Evolutionary conservation across 2,113 vertebrate genomes (phyloP).

Genomic region (Shinisaurus crocodilurus): DNA sequence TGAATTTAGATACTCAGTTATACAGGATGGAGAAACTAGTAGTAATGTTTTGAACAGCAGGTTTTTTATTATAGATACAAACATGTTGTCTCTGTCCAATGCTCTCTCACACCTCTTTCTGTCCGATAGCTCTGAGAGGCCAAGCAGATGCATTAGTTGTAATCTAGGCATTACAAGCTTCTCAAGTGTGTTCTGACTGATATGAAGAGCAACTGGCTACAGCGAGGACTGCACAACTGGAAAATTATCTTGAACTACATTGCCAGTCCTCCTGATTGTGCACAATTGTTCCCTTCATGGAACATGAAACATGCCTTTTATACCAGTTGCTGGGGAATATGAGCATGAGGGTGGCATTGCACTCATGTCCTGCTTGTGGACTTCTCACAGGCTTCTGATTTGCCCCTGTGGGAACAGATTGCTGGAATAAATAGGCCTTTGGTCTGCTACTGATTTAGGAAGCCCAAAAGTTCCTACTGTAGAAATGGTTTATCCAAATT

Average conservation of each 20-base stretch:
- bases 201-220: neutral
- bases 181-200: neutral
- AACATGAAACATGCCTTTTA: too few species aligned
- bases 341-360: neutral
- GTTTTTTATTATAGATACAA: neutral
- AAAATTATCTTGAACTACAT: neutral
- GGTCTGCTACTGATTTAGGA: neutral
- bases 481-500: neutral
- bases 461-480: neutral
- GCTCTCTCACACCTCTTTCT: neutral
- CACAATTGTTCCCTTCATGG: neutral
- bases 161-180: slow-evolving; percentile 5
- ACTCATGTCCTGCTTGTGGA: too few species aligned
- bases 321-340: too few species aligned
- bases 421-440: too few species aligned
- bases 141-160: neutral
- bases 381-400: too few species aligned
- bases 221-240: neutral
- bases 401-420: too few species aligned
- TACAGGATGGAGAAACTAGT: neutral
- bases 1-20: neutral
- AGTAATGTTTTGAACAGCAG: neutral
- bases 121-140: neutral
- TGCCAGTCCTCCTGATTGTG: neutral
- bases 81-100: neutral